Evolutionary conservation across 2,113 vertebrate genomes (phyloP).

Genomic region (Hippocampus comes): DNA sequence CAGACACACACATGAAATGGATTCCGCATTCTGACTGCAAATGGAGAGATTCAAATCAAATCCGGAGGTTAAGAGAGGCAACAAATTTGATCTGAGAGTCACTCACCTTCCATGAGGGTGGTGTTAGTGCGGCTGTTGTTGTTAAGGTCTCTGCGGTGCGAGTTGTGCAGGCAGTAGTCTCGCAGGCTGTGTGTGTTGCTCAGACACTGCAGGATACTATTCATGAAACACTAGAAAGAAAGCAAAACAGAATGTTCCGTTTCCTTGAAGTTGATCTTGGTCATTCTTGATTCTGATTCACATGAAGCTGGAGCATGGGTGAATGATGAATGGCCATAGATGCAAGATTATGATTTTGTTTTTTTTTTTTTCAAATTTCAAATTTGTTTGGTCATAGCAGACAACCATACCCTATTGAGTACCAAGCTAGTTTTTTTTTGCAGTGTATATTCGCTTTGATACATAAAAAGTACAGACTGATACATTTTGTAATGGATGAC

Average conservation of each 20-base stretch:
- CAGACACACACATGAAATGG: conserved; percentile 6
- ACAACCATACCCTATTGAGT: neutral
- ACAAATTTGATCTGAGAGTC: neutral
- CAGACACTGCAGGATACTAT: conserved; percentile 98
- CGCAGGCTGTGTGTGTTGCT: conserved; percentile 92
- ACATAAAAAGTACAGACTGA: neutral
- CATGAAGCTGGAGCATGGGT: neutral
- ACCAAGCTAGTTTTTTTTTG: neutral
- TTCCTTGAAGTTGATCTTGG: neutral
- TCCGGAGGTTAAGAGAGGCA: neutral
- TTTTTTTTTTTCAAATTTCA: too few species aligned
- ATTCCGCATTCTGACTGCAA: neutral
- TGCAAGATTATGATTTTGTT: neutral
- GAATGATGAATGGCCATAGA: neutral
- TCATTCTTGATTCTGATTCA: neutral
- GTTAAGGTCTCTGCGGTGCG: conserved; percentile 89
- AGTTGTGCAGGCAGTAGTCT: conserved; percentile 94
- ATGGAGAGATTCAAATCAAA: neutral
- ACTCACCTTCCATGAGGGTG: conserved; percentile 90
- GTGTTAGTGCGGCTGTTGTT: conserved; percentile 86
- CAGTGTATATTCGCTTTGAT: neutral
- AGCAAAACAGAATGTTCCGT: conserved; percentile 14
- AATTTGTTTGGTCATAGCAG: neutral
- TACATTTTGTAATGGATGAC: neutral
- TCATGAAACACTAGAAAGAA: conserved; percentile 93